A percentile compares a stretch with the other conserved stretches of the same genome.
Conservation (phyloP, 2,888 invertebrate genomes). For the Agonopterix arenella region DNA sequence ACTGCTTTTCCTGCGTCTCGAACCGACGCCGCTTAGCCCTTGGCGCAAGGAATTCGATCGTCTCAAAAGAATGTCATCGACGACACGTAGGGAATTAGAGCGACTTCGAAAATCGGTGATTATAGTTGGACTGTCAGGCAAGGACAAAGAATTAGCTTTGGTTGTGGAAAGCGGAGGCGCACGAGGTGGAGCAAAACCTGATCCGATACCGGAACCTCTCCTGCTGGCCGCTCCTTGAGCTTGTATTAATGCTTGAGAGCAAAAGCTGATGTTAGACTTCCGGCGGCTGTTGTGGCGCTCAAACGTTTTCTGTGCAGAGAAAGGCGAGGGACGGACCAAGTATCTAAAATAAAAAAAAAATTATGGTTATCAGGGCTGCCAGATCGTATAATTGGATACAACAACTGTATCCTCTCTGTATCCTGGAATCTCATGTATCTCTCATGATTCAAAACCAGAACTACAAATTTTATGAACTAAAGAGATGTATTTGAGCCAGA, state of each 20-base stretch:
- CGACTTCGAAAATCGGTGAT: slow-evolving; percentile 86
- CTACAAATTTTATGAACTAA: no score
- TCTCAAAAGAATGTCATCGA: slow-evolving; percentile 89
- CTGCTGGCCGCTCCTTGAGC: slow-evolving; percentile 75
- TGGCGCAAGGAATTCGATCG: slow-evolving; percentile 91
- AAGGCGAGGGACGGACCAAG: slow-evolving; percentile 94
- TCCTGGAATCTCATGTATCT: no score
- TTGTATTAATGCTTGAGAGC: slow-evolving; percentile 85
- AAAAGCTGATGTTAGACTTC: slow-evolving; percentile 94
- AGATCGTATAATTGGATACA: no score
- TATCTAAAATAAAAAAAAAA: no score
- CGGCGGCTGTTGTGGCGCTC: slow-evolving; percentile 93
- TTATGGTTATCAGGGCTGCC: no score
- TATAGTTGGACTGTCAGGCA: slow-evolving; percentile 92
- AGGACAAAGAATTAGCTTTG: slow-evolving; percentile 91
- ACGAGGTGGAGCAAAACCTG: slow-evolving; percentile 79
- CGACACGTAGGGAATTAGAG: slow-evolving; percentile 91
- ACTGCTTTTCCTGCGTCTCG: slow-evolving; percentile 87
- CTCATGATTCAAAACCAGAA: no score
- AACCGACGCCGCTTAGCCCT: slow-evolving; percentile 82
- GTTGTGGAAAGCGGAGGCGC: slow-evolving; percentile 88
- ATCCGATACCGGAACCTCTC: slow-evolving; percentile 82
- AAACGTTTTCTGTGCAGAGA: slow-evolving; percentile 96
- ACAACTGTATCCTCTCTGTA: no score
- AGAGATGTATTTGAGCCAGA: no score